Percentiles rank a stretch among this genome's conserved stretches.
Conservation (phyloP, 2,888 invertebrate genomes). For the Smittia aterrima region DNA sequence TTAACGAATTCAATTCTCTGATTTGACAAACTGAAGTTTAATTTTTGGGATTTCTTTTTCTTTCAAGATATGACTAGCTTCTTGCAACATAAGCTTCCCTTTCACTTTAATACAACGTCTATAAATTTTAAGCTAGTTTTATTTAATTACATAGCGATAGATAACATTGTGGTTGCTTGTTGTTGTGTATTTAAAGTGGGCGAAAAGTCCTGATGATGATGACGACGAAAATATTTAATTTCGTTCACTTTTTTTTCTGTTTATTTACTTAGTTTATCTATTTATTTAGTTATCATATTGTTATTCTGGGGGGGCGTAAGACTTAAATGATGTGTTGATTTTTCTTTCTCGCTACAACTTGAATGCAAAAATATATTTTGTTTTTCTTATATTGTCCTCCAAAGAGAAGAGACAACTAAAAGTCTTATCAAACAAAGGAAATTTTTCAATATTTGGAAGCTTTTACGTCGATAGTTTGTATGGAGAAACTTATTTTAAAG, state of each 20-base stretch:
- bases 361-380: too few species aligned
- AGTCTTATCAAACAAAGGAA: too few species aligned
- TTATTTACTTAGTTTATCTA: neutral
- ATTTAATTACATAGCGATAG: conserved; percentile 2
- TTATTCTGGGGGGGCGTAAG: too few species aligned
- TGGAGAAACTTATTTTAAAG: too few species aligned
- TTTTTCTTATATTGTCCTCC: too few species aligned
- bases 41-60: conserved; percentile 10
- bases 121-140: conserved; percentile 13
- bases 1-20: neutral
- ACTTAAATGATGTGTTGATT: too few species aligned
- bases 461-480: too few species aligned
- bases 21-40: neutral
- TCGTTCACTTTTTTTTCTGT: neutral
- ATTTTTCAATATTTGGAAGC: too few species aligned
- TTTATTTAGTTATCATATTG: neutral
- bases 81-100: conserved; percentile 7
- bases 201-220: neutral
- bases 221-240: too few species aligned
- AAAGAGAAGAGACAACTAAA: too few species aligned
- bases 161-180: neutral
- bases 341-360: too few species aligned
- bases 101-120: neutral
- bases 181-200: neutral
- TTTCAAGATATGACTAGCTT: conserved; percentile 22